phyloP scores from a whole-genome alignment of 1,140 invertebrate genomes.

The Solen grandis region DNA sequence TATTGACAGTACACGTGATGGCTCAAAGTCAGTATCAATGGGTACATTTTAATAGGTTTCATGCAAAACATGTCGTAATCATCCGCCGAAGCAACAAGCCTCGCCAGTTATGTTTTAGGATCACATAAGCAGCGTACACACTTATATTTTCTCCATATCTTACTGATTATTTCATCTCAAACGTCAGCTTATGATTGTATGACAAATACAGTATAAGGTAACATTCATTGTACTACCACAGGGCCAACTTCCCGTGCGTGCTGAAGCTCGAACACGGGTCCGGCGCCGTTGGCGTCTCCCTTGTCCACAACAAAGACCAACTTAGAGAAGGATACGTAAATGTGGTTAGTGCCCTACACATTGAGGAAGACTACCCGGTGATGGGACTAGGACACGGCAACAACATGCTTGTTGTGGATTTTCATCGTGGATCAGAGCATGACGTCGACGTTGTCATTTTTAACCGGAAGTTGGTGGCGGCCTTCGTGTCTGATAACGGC shows the following conservation, averaged over 20 bases:
- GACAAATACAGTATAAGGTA: background rate
- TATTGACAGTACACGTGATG: no score
- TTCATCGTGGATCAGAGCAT: constrained; percentile 63
- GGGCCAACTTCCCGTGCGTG: constrained; percentile 44
- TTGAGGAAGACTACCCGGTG: constrained; percentile 58
- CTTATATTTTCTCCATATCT: no score
- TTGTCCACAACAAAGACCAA: constrained; percentile 52
- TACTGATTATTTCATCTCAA: no score
- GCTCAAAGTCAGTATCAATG: no score
- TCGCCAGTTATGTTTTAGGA: no score
- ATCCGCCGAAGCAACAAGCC: no score
- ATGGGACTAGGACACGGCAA: constrained; percentile 65
- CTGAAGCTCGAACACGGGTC: constrained; percentile 59
- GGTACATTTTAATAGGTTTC: no score
- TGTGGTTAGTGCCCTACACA: constrained; percentile 8
- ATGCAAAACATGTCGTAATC: no score
- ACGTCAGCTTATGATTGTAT: background rate
- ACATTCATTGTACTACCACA: no score
- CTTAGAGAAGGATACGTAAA: constrained; percentile 2
- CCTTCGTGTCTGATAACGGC: constrained; percentile 69
- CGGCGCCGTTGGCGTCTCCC: constrained; percentile 51
- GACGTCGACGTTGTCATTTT: constrained; percentile 66
- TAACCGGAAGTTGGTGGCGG: constrained; percentile 61
- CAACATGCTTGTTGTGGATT: constrained; percentile 62
- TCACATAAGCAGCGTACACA: no score